Conservation (phyloP, 1,140 invertebrate species). For the Penaeus vannamei region DNA sequence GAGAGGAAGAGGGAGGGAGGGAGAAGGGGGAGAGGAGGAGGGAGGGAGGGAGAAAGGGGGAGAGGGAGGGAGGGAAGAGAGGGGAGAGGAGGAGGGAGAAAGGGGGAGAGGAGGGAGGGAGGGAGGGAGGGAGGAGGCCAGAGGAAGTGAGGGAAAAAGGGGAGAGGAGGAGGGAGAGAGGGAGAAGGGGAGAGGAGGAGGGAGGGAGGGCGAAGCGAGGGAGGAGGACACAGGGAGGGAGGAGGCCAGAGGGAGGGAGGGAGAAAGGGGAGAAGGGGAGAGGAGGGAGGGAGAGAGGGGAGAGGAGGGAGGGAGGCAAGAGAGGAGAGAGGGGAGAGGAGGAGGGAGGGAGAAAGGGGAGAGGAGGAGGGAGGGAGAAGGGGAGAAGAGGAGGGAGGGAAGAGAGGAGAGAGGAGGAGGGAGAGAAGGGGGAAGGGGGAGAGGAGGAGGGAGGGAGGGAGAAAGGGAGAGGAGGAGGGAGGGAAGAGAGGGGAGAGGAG, state of each 20-base stretch:
- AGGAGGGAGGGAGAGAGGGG: not conserved
- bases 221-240: not conserved
- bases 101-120: not conserved
- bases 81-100: not conserved
- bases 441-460: not conserved
- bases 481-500: not conserved
- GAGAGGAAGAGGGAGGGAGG: not conserved
- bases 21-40: not conserved
- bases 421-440: not conserved
- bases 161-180: not conserved
- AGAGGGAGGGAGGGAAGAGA: not conserved
- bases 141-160: not conserved
- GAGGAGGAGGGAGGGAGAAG: not conserved
- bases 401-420: not conserved
- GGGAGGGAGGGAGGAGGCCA: not conserved
- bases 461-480: not conserved
- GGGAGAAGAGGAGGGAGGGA: not conserved
- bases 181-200: not conserved
- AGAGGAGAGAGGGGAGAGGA: not conserved
- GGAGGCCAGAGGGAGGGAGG: not conserved
- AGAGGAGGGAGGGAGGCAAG: not conserved
- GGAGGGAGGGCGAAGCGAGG: not conserved
- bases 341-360: not conserved
- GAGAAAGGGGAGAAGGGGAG: not conserved
- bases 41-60: not conserved